Evolutionary conservation across 2,113 vertebrate species (phyloP).

Genomic region (Ailuropoda melanoleuca): DNA sequence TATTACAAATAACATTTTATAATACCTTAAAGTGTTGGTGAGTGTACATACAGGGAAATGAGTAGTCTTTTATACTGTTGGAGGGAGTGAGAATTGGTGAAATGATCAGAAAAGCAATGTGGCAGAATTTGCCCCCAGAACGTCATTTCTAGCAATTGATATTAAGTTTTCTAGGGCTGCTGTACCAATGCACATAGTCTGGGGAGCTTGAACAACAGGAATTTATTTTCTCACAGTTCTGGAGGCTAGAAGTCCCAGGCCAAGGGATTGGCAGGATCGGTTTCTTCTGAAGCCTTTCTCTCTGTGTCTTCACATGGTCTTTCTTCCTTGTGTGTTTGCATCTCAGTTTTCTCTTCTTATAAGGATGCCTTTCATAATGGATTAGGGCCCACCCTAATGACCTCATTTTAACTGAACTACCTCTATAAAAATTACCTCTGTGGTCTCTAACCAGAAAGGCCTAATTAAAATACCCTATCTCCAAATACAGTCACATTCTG

Average conservation of each 20-base stretch:
- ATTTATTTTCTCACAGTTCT: not conserved
- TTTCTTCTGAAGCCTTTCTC: not conserved
- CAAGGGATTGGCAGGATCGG: accelerated
- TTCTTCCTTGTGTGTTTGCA: not conserved
- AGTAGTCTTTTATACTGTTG: not conserved
- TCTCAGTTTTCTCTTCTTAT: not conserved
- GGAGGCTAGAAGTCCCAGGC: not conserved
- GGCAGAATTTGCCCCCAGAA: not conserved
- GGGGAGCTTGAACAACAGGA: not conserved
- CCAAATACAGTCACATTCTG: not conserved
- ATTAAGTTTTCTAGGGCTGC: not conserved
- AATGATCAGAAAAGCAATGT: not conserved
- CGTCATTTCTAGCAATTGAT: not conserved
- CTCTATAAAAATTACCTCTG: not conserved
- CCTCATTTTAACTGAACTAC: not conserved
- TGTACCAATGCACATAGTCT: not conserved
- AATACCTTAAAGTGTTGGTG: not conserved
- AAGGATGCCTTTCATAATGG: not conserved
- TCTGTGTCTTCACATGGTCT: not conserved
- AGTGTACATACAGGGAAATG: not conserved
- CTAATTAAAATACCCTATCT: not conserved
- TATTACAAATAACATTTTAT: not conserved
- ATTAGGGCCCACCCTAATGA: not conserved
- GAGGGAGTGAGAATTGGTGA: not conserved
- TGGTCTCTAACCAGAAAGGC: not conserved